Evolutionary conservation across 1,140 invertebrate species (phyloP).

Genomic region (Brachionus rubens): DNA sequence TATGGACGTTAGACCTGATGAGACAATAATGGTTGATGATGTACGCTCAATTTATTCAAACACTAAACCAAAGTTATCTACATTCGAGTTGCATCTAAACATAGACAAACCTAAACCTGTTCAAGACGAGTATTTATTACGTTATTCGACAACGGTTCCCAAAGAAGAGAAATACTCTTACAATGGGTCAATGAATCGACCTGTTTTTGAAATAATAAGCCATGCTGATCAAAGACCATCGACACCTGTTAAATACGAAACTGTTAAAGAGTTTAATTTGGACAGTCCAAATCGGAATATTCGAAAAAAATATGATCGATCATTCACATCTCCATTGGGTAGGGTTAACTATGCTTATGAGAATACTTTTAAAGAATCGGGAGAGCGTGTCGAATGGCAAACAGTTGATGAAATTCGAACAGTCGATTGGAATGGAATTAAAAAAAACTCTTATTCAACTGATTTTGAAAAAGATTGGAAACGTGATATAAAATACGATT

Average conservation of each 20-base stretch:
- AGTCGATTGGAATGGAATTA: conserved; percentile 16
- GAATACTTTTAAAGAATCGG: not conserved
- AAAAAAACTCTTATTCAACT: conserved; percentile 9
- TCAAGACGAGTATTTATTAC: not conserved
- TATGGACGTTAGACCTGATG: not conserved
- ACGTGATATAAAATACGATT: not conserved
- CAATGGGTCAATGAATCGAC: not conserved
- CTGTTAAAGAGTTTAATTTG: not conserved
- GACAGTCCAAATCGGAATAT: not conserved
- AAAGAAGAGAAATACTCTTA: conserved; percentile 2
- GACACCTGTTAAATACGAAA: conserved; percentile 27
- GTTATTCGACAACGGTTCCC: conserved; percentile 7
- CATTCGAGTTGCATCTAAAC: conserved; percentile 26
- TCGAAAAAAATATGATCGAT: conserved; percentile 14
- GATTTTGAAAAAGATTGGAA: conserved; percentile 6
- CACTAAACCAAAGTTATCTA: conserved; percentile 1
- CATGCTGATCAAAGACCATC: conserved; percentile 36
- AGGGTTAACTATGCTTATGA: conserved; percentile 24
- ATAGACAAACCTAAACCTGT: conserved; percentile 11
- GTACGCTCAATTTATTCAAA: conserved; percentile 23
- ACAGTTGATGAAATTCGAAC: conserved; percentile 11
- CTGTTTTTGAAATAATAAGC: conserved; percentile 40
- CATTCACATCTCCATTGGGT: not conserved
- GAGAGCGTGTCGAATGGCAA: conserved; percentile 39
- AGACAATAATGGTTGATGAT: conserved; percentile 41